Percentiles rank a stretch among this genome's conserved stretches.
Evolutionary conservation across 2,888 invertebrate species (phyloP).

Genomic region (Esperia sulphurella): DNA sequence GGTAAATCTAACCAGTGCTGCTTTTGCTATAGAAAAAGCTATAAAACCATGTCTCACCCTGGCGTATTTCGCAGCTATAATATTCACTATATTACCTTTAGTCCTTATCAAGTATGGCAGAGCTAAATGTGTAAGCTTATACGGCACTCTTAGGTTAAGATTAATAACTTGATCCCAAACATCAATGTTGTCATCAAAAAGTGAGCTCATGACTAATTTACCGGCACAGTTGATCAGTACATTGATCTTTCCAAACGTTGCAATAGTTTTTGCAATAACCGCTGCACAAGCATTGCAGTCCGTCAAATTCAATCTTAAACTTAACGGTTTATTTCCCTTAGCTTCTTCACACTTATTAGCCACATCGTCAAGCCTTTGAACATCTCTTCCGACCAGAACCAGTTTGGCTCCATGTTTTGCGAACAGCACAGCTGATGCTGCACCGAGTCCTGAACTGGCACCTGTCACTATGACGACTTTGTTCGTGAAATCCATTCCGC

Average conservation of each 20-base stretch:
- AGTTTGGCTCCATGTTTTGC: conserved; percentile 42
- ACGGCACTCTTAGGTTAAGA: conserved; percentile 49
- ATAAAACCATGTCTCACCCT: conserved; percentile 46
- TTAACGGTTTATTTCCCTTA: conserved; percentile 26
- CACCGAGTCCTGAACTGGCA: conserved; percentile 56
- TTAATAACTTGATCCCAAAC: conserved; percentile 47
- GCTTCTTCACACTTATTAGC: conserved; percentile 30
- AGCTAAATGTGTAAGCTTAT: conserved; percentile 45
- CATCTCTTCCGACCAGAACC: conserved; percentile 44
- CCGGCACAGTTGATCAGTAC: conserved; percentile 52
- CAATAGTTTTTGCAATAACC: conserved; percentile 58
- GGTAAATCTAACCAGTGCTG: conserved; percentile 39
- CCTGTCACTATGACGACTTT: conserved; percentile 57
- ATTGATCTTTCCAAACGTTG: conserved; percentile 41
- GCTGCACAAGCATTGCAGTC: conserved; percentile 80
- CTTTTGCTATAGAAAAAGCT: conserved; percentile 31
- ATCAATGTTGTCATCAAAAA: conserved; percentile 47
- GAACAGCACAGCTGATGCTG: conserved; percentile 41
- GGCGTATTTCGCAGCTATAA: conserved; percentile 36
- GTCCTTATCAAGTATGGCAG: conserved; percentile 42
- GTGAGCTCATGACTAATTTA: conserved; percentile 37
- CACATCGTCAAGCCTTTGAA: conserved; percentile 31
- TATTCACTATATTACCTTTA: conserved; percentile 51
- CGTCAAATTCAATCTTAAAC: conserved; percentile 79
- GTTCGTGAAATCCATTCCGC: conserved; percentile 36